Evolutionary conservation across 2,797 vertebrate species (phyloP), one percentile per base, ranked within the genome.

Genomic region (Chromobotia macracanthus): DNA sequence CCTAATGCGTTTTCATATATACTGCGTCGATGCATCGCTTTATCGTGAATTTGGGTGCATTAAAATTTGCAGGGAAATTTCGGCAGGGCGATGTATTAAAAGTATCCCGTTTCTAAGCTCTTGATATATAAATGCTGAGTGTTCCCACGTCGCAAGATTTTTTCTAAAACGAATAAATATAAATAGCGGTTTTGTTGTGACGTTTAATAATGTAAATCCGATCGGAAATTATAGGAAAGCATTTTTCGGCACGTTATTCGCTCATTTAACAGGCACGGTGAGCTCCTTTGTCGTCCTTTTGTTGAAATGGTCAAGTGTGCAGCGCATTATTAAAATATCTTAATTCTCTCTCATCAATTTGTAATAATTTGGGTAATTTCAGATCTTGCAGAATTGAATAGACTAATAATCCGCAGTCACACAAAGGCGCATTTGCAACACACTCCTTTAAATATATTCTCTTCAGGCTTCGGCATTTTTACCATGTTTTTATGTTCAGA

Each of bases 331-430:
- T 63, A 53, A 3, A 53, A 64, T 71, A 53, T 78, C 11, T 78
- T 55, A 53, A 60, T 74, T 35, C 44, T 19, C 35, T 67, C 41
- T 31, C 38, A 68, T 68, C 55, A 75, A 25, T 68, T 75, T 74
- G 55, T 61, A 75, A 46, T 41, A n/a, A n/a, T n/a, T n/a, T n/a
- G 72, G 60, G n/a, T 74, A 18, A 61, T 75, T 80, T 69, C 8
- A 51, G 71, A 74, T 31, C 51, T 67, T 28, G 15, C 56, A 44
- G 74, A 70, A 63, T 75, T 70, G 15, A 51, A 61, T 70, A 60
- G 65, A 70, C 44, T 61, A 63, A 66, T 64, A 66, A 66, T 60
- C 18, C 35, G 28, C 21, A n/a, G 31, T 48, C 58, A 46, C 58
- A 53, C 31, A 69, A 69, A 51, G 44, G 25, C 51, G 1, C 31